Percentiles rank a stretch among this genome's conserved stretches.
Evolutionary conservation across 2,888 invertebrate species (phyloP).

Genomic region (Mallateleia sp.): DNA sequence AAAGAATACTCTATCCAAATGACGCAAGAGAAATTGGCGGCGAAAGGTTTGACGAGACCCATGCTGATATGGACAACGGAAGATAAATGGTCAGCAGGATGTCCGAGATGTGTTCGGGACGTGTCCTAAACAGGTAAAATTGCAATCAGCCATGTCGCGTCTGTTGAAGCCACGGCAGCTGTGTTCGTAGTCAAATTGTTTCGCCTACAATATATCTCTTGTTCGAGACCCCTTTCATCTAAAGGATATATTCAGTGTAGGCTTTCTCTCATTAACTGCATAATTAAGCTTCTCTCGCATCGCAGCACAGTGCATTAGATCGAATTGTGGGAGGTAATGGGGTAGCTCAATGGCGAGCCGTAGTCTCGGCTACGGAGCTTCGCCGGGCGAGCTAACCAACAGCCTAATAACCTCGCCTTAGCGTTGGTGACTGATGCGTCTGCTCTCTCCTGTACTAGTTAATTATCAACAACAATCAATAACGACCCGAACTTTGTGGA

Average conservation of each 20-base stretch:
- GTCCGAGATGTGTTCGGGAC: slow-evolving; percentile 40
- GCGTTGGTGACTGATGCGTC: slow-evolving; percentile 88
- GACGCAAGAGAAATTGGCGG: too few relatives aligned
- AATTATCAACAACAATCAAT: slow-evolving; percentile 89
- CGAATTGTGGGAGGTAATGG: slow-evolving; percentile 88
- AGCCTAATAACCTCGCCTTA: slow-evolving; percentile 88
- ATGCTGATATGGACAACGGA: slow-evolving; percentile 19
- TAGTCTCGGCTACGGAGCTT: slow-evolving; percentile 82
- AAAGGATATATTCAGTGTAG: slow-evolving; percentile 79
- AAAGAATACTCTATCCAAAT: too few relatives aligned
- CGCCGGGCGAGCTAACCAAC: slow-evolving; percentile 87
- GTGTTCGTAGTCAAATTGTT: slow-evolving; percentile 60
- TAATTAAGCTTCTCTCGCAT: slow-evolving; percentile 88
- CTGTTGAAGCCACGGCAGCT: slow-evolving; percentile 26
- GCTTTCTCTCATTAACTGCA: slow-evolving; percentile 87
- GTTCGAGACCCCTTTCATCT: slow-evolving; percentile 63
- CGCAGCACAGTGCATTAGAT: slow-evolving; percentile 87
- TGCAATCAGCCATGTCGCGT: slow-evolving; percentile 54
- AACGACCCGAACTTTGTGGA: slow-evolving; percentile 80
- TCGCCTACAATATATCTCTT: slow-evolving; percentile 67
- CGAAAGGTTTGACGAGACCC: slow-evolving; percentile 39
- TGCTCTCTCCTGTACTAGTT: slow-evolving; percentile 85
- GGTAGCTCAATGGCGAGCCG: slow-evolving; percentile 86
- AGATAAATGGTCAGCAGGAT: slow-evolving; percentile 53
- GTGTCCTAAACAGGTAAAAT: slow-evolving; percentile 49